Conservation (phyloP, 2,797 vertebrate species). For the Catamblyrhynchus diadema region DNA sequence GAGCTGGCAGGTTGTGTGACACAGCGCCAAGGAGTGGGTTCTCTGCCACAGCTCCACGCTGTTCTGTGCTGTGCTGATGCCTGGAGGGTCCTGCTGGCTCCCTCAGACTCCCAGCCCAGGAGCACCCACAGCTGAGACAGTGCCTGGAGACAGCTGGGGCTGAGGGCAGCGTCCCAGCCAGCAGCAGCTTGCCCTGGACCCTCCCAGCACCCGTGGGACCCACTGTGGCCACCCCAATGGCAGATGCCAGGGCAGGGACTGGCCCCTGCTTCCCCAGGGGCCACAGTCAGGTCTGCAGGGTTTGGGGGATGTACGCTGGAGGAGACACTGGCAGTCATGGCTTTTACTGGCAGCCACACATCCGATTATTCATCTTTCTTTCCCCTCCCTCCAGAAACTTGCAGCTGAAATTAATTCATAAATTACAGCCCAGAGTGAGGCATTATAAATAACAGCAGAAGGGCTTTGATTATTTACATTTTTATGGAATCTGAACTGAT, state of each 20-base stretch:
- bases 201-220: accelerated
- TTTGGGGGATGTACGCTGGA: accelerated
- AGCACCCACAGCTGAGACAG: neutral
- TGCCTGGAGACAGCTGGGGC: accelerated
- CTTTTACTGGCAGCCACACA: constrained; percentile 29
- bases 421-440: constrained; percentile 70
- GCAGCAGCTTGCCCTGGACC: neutral
- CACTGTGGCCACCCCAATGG: accelerated
- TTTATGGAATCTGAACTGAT: constrained; percentile 79
- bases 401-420: constrained; percentile 77
- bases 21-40: neutral
- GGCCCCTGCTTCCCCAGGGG: neutral
- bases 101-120: neutral
- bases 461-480: constrained; percentile 79
- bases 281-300: accelerated
- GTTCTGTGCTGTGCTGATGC: neutral
- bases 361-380: constrained; percentile 49
- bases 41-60: accelerated
- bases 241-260: neutral
- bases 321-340: neutral
- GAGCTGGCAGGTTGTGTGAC: neutral
- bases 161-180: accelerated
- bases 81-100: neutral
- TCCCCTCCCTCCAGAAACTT: constrained; percentile 64
- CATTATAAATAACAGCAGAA: constrained; percentile 75